These are phyloP conservation scores for Caenorhabditis sp. DNA, from an alignment of 2,888 invertebrate species.

Conservation along the genomic window DNA sequence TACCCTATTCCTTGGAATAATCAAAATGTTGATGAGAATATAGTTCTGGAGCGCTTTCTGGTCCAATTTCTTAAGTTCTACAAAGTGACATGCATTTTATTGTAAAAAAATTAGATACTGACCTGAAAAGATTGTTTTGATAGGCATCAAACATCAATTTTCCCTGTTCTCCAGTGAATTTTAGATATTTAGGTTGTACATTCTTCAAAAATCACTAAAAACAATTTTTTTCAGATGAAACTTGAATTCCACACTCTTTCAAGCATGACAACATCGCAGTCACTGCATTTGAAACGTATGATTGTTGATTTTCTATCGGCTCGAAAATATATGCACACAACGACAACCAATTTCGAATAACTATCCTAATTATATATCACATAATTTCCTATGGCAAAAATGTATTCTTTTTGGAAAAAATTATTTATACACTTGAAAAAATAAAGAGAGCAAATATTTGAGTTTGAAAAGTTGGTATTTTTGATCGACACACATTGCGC, in stretches of 20 bases:
- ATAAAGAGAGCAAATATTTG: neutral
- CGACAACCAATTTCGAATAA: neutral
- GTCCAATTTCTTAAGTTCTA: no score
- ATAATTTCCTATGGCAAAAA: neutral
- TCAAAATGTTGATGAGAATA: no score
- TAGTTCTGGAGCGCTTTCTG: no score
- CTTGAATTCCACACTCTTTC: neutral
- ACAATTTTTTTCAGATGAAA: slow-evolving; percentile 18
- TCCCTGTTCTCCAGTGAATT: no score
- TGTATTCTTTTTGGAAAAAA: neutral
- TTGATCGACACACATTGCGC: neutral
- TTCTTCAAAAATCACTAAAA: no score
- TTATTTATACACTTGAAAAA: neutral
- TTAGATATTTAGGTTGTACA: no score
- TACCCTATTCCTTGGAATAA: no score
- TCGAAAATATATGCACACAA: slow-evolving; percentile 7
- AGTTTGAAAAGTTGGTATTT: neutral
- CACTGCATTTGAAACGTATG: neutral
- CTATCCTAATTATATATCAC: neutral
- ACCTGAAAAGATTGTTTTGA: no score
- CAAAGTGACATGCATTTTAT: no score
- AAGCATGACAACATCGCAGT: neutral
- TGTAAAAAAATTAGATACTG: neutral
- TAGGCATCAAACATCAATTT: no score
- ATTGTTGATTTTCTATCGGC: slow-evolving; percentile 5